Evolutionary conservation across 2,888 invertebrate genomes (phyloP).

Genomic region (Hypomecis punctinalis): DNA sequence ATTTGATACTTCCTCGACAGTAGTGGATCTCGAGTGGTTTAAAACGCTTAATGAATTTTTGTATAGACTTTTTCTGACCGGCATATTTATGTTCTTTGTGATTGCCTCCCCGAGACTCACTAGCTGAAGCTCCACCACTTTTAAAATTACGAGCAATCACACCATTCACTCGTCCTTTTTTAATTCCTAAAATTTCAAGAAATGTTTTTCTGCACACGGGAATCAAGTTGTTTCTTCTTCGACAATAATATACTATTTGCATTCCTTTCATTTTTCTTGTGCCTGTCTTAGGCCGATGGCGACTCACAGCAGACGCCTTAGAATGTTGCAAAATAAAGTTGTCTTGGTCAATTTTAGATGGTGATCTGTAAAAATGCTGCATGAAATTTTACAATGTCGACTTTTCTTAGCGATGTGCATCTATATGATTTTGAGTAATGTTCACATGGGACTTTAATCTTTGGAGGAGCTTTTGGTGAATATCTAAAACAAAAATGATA

Average conservation of each 20-base stretch:
- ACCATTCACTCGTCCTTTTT: conserved; percentile 40
- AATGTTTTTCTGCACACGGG: conserved; percentile 40
- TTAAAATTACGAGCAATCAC: conserved; percentile 36
- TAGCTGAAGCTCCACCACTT: conserved; percentile 33
- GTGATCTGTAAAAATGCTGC: conserved; percentile 34
- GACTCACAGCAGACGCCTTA: conserved; percentile 14
- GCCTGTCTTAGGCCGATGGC: conserved; percentile 21
- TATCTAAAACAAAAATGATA: conserved; percentile 29
- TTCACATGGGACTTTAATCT: conserved; percentile 30
- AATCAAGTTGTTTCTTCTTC: conserved; percentile 34
- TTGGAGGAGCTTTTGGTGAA: conserved; percentile 33
- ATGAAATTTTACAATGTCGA: conserved; percentile 36
- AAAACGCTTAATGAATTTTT: conserved; percentile 40
- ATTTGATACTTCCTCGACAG: conserved; percentile 33
- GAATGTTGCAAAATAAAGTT: conserved; percentile 36
- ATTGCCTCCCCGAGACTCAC: conserved; percentile 39
- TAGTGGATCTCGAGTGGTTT: conserved; percentile 40
- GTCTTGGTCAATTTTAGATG: conserved; percentile 37
- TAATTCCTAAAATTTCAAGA: conserved; percentile 38
- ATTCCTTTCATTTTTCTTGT: conserved; percentile 34
- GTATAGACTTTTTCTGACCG: conserved; percentile 33
- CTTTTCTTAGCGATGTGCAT: conserved; percentile 35
- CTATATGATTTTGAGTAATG: conserved; percentile 34
- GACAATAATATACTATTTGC: conserved; percentile 27
- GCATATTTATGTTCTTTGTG: conserved; percentile 37